These are phyloP conservation scores for Coptodon rendalli DNA, from an alignment of 2,113 vertebrate genomes.

Conservation along the genomic window DNA sequence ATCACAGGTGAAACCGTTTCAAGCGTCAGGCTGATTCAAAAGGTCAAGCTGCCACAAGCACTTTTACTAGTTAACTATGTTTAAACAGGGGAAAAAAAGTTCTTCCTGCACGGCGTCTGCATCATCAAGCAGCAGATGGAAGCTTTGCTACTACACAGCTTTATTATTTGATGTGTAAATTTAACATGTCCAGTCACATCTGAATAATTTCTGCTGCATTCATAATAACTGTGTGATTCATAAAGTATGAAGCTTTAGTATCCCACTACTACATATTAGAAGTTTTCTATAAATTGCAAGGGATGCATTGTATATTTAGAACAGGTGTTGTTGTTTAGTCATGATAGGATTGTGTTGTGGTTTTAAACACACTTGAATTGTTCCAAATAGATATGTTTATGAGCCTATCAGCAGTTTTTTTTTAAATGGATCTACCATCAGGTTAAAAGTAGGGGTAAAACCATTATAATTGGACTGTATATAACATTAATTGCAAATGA, in stretches of 20 bases:
- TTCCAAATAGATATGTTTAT: neutral
- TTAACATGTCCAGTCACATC: neutral
- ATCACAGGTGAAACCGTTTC: slow-evolving; percentile 37
- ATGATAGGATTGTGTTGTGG: neutral
- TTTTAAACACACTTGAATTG: neutral
- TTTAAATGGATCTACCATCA: neutral
- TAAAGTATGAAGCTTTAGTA: neutral
- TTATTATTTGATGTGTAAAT: neutral
- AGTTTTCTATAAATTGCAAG: neutral
- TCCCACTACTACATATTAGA: neutral
- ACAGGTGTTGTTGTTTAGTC: neutral
- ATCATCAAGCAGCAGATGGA: neutral
- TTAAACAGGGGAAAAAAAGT: slow-evolving; percentile 10
- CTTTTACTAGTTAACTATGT: slow-evolving; percentile 18
- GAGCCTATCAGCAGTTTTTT: neutral
- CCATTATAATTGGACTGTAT: neutral
- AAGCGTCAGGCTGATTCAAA: slow-evolving; percentile 27
- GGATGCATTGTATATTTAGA: neutral
- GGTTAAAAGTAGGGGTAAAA: neutral
- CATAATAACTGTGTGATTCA: neutral
- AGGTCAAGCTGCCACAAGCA: slow-evolving; percentile 56
- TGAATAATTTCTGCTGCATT: neutral
- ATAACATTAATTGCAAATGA: neutral
- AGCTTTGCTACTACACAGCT: neutral
- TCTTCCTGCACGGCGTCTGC: neutral